A percentile compares a stretch with the other conserved stretches of the same genome.
These are phyloP conservation scores for Drosophila anomelani DNA, from an alignment of 2,888 invertebrate species.

Conservation along the genomic window DNA sequence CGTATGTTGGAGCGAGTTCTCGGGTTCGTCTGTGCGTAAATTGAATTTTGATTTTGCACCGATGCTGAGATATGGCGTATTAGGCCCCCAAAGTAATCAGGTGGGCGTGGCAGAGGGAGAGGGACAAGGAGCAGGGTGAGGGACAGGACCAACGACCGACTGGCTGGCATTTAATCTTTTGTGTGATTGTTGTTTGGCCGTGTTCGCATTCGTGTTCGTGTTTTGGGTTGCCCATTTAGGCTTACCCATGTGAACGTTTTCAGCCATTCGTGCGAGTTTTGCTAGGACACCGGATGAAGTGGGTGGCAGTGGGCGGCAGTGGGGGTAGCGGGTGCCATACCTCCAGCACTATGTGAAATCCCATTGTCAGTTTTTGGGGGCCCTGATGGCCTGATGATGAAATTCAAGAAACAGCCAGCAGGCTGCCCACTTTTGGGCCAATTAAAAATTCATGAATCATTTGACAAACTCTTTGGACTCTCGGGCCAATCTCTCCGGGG, in stretches of 20 bases:
- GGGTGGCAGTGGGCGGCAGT: background rate
- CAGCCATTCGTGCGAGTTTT: conserved; percentile 18
- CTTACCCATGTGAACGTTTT: conserved; percentile 70
- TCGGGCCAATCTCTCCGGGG: conserved; percentile 59
- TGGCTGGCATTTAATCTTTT: conserved; percentile 73
- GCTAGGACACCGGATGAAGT: conserved; percentile 6
- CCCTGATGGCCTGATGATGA: conserved; percentile 51
- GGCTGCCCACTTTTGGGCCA: conserved; percentile 58
- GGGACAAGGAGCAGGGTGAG: background rate
- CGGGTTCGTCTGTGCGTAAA: conserved; percentile 72
- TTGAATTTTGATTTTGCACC: conserved; percentile 81
- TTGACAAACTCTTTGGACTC: conserved; percentile 74
- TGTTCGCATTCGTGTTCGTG: conserved; percentile 63
- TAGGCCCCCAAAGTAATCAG: conserved; percentile 80
- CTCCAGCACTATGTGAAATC: conserved; percentile 28
- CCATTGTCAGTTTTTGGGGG: conserved; percentile 61
- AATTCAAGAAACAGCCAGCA: conserved; percentile 54
- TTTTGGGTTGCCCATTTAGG: conserved; percentile 77
- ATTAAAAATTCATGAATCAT: conserved; percentile 78
- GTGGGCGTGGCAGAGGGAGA: conserved; percentile 24
- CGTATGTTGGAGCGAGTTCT: conserved; percentile 35
- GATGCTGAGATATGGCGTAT: conserved; percentile 81
- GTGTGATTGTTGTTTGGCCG: conserved; percentile 52
- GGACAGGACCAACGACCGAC: background rate
- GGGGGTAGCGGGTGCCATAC: background rate